Evolutionary conservation across 2,797 vertebrate genomes (phyloP).

Genomic region (Mormyrus proboscirostris): DNA sequence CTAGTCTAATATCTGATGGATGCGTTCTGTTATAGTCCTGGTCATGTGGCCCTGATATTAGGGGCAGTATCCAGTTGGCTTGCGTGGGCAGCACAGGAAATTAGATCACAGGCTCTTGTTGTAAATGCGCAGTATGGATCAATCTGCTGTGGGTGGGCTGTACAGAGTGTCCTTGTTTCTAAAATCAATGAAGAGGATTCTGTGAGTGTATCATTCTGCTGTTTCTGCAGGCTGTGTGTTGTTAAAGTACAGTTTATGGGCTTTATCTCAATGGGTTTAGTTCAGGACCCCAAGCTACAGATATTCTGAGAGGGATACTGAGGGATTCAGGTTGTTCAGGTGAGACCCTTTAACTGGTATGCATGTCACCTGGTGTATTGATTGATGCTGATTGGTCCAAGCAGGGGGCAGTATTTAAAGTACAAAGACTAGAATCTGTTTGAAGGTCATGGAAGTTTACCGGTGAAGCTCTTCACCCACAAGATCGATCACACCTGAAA

Average conservation of each 20-base stretch:
- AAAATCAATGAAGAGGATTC: neutral
- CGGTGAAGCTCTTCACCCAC: constrained; percentile 22
- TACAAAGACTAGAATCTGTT: neutral
- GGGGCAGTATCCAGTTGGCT: neutral
- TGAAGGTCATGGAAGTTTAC: constrained; percentile 44
- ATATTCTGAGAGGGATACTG: neutral
- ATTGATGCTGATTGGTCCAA: neutral
- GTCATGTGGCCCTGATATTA: neutral
- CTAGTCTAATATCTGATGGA: neutral
- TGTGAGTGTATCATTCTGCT: neutral
- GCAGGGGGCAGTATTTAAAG: neutral
- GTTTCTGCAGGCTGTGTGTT: neutral
- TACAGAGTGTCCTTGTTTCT: neutral
- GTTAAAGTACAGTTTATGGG: neutral
- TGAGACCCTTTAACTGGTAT: neutral
- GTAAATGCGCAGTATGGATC: neutral
- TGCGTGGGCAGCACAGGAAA: neutral
- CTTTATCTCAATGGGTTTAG: neutral
- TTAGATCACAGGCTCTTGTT: constrained; percentile 5
- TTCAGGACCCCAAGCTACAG: neutral
- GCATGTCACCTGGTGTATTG: neutral
- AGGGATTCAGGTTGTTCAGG: neutral
- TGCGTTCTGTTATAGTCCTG: neutral
- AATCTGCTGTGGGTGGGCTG: neutral
- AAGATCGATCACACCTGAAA: constrained; percentile 44